Conservation (phyloP, 2,797 vertebrate species). For the Cossypha niveicapilla region DNA sequence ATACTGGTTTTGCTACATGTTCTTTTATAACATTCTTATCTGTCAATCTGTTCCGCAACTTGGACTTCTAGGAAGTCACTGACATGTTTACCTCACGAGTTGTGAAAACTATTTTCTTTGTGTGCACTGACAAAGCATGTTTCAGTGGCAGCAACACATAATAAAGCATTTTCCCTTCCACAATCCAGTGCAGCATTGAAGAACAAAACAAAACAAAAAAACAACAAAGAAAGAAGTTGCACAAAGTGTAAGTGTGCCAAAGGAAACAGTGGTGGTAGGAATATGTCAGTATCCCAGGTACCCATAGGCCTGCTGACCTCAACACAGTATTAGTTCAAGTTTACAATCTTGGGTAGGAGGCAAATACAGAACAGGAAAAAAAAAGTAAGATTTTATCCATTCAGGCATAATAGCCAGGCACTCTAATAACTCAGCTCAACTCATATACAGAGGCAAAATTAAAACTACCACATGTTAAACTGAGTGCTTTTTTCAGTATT, state of each 20-base stretch:
- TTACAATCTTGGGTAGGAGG: background rate
- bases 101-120: conserved; percentile 1
- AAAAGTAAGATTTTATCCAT: background rate
- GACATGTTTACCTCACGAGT: background rate
- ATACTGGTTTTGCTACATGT: background rate
- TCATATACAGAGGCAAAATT: conserved; percentile 16
- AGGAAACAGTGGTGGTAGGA: background rate
- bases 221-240: background rate
- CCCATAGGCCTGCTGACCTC: background rate
- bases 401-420: background rate
- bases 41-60: background rate
- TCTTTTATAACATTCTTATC: conserved; percentile 4
- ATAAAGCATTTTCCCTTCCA: conserved; percentile 18
- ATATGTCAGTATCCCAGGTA: conserved; percentile 12
- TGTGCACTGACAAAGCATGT: background rate
- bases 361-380: background rate
- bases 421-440: background rate
- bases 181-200: conserved; percentile 19
- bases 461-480: background rate
- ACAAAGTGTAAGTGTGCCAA: background rate
- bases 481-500: background rate
- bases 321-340: conserved; percentile 47
- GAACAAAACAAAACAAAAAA: background rate
- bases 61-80: conserved; percentile 3
- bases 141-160: background rate